Evolutionary conservation across 1,140 invertebrate genomes (phyloP), one percentile per base, ranked within the genome.

Genomic region (Acromyrmex echinatior): DNA sequence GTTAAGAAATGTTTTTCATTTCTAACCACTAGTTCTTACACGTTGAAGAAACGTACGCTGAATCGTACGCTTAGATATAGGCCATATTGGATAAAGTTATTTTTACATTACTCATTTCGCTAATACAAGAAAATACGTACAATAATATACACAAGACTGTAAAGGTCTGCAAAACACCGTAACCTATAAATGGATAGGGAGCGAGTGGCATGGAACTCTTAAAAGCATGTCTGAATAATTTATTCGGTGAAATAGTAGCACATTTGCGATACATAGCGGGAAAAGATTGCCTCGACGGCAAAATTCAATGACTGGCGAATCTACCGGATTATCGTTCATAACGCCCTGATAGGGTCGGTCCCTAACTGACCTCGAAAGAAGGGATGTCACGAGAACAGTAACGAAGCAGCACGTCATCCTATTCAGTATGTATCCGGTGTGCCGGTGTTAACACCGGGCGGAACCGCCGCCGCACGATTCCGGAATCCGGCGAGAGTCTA

Each of bases 381-480:
- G 60, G 25, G 78, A 88, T 35, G 53, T 58, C 82, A 70, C 56
- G 53, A n/a, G 70, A 71, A 63, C 77, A 77, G 53, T 85, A 68
- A 80, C 56, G 53, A 77, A 63, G 74, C 74, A 70, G 76, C 87
- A 5, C 73, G 87, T 85, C 66, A 39, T 53, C 16, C 79, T 85
- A 63, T 77, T 90, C 81, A 31, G 77, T 90, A 88, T 90, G 90
- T 86, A 86, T 86, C 76, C 81, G 65, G 65, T 66, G 90, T 90
- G 51, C 53, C 39, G 65, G 87, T 88, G 88, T 90, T 91, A 91
- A 90, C 88, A 90, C 88, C 86, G 86, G 73, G 18, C 73, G 35
- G 71, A 81, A 78, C 88, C 80, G 58, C 63, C 49, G 76, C 63
- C 60, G 89, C 88, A 90, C 78, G 90, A 90, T 91, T 88, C 88